A percentile compares a stretch with the other conserved stretches of the same genome.
Conservation (phyloP, 2,113 vertebrate species). For the Cololabis saira region DNA sequence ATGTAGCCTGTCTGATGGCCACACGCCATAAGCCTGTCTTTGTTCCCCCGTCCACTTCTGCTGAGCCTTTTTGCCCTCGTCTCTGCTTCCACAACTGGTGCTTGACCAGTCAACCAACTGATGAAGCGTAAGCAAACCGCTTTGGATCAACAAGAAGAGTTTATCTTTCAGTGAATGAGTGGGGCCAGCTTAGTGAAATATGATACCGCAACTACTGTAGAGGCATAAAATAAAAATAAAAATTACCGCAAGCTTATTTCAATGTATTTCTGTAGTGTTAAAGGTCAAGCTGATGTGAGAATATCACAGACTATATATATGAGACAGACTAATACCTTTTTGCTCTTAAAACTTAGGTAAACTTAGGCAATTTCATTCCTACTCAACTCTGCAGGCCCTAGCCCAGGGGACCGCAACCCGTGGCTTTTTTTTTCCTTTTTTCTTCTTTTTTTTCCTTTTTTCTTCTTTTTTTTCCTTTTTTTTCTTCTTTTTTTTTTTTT, state of each 20-base stretch:
- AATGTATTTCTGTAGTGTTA: conserved; percentile 30
- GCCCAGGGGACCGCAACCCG: too few relatives aligned
- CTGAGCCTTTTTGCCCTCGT: conserved; percentile 50
- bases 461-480: too few relatives aligned
- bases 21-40: conserved; percentile 67
- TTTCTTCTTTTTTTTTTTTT: too few relatives aligned
- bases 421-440: too few relatives aligned
- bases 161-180: conserved; percentile 66
- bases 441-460: too few relatives aligned
- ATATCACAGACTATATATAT: conserved; percentile 14
- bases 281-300: conserved; percentile 31
- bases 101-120: conserved; percentile 61
- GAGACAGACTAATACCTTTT: background rate
- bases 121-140: conserved; percentile 71
- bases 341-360: background rate
- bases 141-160: conserved; percentile 65
- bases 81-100: conserved; percentile 53
- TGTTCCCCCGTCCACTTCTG: conserved; percentile 71
- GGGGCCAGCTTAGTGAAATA: conserved; percentile 61
- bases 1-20: conserved; percentile 73
- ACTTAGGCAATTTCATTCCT: background rate
- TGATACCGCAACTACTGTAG: conserved; percentile 51
- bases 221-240: conserved; percentile 50
- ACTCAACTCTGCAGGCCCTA: too few relatives aligned
- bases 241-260: conserved; percentile 42